A percentile compares a stretch with the other conserved stretches of the same genome.
Evolutionary conservation across 2,113 vertebrate species (phyloP).

Genomic region (Danionella cerebrum): DNA sequence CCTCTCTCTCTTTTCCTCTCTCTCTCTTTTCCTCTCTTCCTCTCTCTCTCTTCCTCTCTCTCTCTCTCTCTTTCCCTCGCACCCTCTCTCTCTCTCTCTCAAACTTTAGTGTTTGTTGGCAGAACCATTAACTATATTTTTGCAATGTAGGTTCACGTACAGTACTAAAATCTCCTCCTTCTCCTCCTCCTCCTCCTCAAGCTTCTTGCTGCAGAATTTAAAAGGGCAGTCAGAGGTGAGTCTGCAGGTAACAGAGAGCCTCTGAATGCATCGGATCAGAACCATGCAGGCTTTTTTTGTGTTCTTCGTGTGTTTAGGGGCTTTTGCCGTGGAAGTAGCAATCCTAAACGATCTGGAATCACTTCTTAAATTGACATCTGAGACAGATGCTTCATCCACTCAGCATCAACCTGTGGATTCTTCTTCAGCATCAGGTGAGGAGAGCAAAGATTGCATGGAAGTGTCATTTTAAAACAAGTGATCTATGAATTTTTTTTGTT

Average conservation of each 20-base stretch:
- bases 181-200: background rate
- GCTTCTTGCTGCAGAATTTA: conserved; percentile 25
- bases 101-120: conserved; percentile 9
- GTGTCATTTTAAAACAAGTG: background rate
- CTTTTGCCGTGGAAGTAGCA: conserved; percentile 1
- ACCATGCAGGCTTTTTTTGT: conserved; percentile 29
- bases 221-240: conserved; percentile 21
- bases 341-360: background rate
- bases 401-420: background rate
- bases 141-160: conserved; percentile 42
- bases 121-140: no score
- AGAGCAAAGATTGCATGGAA: background rate
- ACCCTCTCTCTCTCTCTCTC: background rate
- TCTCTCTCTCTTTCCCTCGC: background rate
- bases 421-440: background rate
- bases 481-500: no score
- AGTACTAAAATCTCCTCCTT: conserved; percentile 26
- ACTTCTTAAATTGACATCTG: background rate
- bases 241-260: conserved; percentile 24
- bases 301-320: conserved; percentile 20
- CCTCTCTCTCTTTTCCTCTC: background rate
- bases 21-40: background rate
- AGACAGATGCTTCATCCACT: background rate
- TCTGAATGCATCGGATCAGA: conserved; percentile 5
- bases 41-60: no score